Conservation (phyloP, 2,113 vertebrate species). For the Paedocypris sp. region DNA sequence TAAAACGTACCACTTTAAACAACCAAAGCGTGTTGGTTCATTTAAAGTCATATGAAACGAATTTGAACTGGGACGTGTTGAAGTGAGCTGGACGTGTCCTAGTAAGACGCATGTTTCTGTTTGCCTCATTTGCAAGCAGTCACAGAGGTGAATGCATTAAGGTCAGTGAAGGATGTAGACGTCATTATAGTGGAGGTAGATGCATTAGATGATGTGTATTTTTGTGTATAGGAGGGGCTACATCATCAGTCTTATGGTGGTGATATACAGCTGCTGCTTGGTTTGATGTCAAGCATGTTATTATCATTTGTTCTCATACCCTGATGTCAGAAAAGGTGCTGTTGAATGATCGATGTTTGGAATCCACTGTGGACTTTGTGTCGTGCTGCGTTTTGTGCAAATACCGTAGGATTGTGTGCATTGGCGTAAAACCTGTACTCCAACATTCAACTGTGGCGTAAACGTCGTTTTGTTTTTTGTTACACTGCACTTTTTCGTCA, state of each 20-base stretch:
- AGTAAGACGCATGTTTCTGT: not conserved
- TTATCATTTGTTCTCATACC: conserved; percentile 64
- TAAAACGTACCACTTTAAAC: too few relatives aligned
- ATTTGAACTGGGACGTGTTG: too few relatives aligned
- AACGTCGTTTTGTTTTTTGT: too few relatives aligned
- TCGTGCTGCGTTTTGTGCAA: too few relatives aligned
- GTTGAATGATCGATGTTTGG: not conserved
- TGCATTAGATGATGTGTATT: conserved; percentile 38
- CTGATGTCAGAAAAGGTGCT: conserved; percentile 38
- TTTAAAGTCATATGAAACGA: too few relatives aligned
- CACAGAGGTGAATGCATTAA: not conserved
- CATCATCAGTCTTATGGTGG: conserved; percentile 50
- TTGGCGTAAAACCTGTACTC: too few relatives aligned
- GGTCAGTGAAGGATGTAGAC: conserved; percentile 10
- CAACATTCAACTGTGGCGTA: too few relatives aligned
- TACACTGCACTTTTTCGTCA: too few relatives aligned
- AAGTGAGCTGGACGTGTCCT: too few relatives aligned
- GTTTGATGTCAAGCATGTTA: conserved; percentile 53
- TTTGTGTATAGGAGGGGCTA: conserved; percentile 39
- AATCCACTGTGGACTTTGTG: too few relatives aligned
- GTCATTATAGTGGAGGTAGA: conserved; percentile 9
- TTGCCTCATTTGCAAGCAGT: not conserved
- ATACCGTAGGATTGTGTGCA: too few relatives aligned
- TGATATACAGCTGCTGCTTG: conserved; percentile 50
- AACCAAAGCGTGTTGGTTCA: too few relatives aligned